These are phyloP conservation scores for Trachythela sp. DNA, from an alignment of 64 coral and sea anemone genomes.

Conservation along the genomic window DNA sequence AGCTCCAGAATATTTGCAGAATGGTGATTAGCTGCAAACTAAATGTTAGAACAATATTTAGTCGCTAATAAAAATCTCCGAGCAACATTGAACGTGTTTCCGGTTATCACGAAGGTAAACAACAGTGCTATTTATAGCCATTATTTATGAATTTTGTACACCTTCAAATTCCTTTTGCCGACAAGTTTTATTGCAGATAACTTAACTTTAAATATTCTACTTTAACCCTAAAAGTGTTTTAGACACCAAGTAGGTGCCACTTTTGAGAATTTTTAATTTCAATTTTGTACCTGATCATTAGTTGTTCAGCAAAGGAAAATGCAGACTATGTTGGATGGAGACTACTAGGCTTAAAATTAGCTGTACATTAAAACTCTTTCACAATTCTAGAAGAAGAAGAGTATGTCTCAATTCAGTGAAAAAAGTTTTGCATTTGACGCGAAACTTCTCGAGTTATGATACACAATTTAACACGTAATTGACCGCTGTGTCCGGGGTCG, in stretches of 20 bases:
- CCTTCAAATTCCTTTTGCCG: neutral
- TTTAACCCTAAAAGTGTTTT: neutral
- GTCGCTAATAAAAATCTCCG: neutral
- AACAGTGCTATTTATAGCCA: neutral
- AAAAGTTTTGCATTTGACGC: too few species aligned
- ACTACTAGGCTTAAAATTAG: too few species aligned
- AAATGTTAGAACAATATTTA: neutral
- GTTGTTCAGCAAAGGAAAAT: neutral
- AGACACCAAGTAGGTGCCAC: neutral
- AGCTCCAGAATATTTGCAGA: too few species aligned
- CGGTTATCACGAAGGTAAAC: neutral
- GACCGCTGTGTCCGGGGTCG: neutral
- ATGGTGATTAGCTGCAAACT: neutral
- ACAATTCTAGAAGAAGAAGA: too few species aligned
- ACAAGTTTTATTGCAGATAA: conserved; percentile 28
- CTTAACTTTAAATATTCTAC: neutral
- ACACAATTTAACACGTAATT: neutral
- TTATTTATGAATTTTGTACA: neutral
- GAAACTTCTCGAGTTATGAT: too few species aligned
- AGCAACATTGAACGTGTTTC: neutral
- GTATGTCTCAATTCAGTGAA: too few species aligned
- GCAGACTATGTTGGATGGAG: too few species aligned
- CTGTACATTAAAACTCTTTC: too few species aligned
- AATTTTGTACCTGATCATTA: neutral
- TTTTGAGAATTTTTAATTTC: neutral